A percentile compares a stretch with the other conserved stretches of the same genome.
Conservation (phyloP, 23 tunicate genomes). For the Trididemnum miniatum region DNA sequence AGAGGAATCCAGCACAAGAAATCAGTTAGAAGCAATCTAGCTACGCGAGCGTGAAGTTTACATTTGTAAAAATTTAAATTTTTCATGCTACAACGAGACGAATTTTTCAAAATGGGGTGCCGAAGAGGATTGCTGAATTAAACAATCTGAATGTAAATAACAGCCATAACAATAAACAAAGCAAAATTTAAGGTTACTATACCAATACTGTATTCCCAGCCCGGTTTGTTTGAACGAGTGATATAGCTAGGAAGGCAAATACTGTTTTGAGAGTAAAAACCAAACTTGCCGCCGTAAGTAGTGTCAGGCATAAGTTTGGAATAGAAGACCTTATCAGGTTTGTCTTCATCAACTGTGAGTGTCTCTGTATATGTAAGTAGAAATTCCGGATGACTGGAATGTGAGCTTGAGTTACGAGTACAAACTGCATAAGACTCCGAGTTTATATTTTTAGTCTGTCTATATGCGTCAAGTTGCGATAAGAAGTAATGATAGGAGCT, state of each 20-base stretch:
- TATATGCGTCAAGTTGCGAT: background rate
- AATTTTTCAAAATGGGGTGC: background rate
- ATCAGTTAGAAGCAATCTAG: constrained; percentile 62
- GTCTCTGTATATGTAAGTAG: too few species aligned
- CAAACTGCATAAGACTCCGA: background rate
- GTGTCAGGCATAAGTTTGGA: background rate
- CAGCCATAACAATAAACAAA: constrained; percentile 49
- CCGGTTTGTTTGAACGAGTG: constrained; percentile 15
- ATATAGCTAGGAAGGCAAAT: constrained; percentile 69
- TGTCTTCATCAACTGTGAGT: background rate
- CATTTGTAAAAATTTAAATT: constrained; percentile 45
- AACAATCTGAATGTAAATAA: constrained; percentile 40
- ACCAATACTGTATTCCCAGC: constrained; percentile 42
- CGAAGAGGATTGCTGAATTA: background rate
- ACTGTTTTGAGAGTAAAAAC: constrained; percentile 59
- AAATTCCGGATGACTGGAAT: too few species aligned
- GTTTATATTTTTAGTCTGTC: background rate
- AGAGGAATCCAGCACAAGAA: constrained; percentile 84
- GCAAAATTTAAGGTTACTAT: constrained; percentile 45
- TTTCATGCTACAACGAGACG: background rate
- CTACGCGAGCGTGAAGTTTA: constrained; percentile 53
- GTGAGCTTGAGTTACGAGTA: background rate
- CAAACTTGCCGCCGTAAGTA: constrained; percentile 7
- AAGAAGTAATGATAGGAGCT: background rate
- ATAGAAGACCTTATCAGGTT: background rate